Percentiles rank a stretch among this genome's conserved stretches.
Evolutionary conservation across 2,888 invertebrate genomes (phyloP).

Genomic region (Agrilus mali): DNA sequence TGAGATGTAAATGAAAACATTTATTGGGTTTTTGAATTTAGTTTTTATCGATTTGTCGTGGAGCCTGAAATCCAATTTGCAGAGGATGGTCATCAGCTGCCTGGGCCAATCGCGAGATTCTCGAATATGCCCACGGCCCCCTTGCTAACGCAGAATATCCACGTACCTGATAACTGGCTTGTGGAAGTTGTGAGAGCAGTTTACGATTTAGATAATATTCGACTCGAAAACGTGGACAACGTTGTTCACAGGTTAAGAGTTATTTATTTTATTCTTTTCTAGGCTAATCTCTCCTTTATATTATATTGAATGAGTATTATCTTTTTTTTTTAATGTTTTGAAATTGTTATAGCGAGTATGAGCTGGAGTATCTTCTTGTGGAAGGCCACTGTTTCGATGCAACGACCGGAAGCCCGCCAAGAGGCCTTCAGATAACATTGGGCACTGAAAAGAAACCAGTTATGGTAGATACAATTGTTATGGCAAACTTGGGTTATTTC

Average conservation of each 20-base stretch:
- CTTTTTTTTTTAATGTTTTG: too few relatives aligned
- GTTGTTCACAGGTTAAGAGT: conserved; percentile 60
- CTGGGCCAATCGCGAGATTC: conserved; percentile 77
- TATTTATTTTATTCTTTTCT: background rate
- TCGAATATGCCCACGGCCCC: conserved; percentile 83
- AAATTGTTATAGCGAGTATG: conserved; percentile 66
- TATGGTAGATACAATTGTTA: conserved; percentile 94
- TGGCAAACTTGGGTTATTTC: conserved; percentile 99
- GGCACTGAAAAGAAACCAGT: conserved; percentile 70
- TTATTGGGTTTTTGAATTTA: conserved; percentile 29
- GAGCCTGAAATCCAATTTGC: conserved; percentile 80
- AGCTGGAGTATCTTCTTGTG: conserved; percentile 83
- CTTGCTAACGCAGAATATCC: conserved; percentile 76
- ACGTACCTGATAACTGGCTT: conserved; percentile 92
- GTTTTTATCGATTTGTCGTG: conserved; percentile 91
- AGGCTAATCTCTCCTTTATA: too few relatives aligned
- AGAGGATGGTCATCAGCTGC: conserved; percentile 49
- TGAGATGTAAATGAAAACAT: background rate
- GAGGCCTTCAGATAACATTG: conserved; percentile 92
- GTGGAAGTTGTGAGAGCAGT: conserved; percentile 86
- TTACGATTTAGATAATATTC: conserved; percentile 95
- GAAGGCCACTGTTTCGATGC: conserved; percentile 97
- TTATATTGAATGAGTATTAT: too few relatives aligned
- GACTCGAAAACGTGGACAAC: conserved; percentile 82
- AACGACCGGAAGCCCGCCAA: conserved; percentile 79